Percentiles rank a stretch among this genome's conserved stretches.
phyloP scores from a whole-genome alignment of 2,888 invertebrate species.

The Amphipyra tragopoginis region DNA sequence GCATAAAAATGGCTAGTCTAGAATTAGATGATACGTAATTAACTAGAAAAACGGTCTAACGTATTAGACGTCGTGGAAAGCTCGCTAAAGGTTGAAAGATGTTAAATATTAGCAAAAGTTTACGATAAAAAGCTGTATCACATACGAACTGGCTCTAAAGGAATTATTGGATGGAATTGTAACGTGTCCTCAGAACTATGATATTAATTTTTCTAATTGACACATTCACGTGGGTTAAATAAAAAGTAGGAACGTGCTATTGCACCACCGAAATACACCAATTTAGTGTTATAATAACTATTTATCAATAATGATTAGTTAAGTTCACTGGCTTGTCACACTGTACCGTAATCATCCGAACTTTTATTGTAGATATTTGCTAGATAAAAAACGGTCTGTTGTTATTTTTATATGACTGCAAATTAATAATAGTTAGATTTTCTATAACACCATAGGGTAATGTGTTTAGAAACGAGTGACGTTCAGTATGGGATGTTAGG shows the following conservation, averaged over 20 bases:
- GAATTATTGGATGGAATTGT: slow-evolving; percentile 87
- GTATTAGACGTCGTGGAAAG: slow-evolving; percentile 68
- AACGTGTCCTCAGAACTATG: slow-evolving; percentile 59
- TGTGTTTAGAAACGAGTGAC: slow-evolving; percentile 60
- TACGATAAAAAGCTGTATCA: slow-evolving; percentile 58
- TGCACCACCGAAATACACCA: slow-evolving; percentile 89
- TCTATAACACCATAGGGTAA: slow-evolving; percentile 85
- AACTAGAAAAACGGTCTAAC: slow-evolving; percentile 72
- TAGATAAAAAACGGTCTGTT: slow-evolving; percentile 84
- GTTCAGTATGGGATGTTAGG: slow-evolving; percentile 55
- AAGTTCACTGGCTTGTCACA: slow-evolving; percentile 85
- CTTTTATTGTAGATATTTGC: slow-evolving; percentile 86
- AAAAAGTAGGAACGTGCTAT: slow-evolving; percentile 87
- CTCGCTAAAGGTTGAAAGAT: slow-evolving; percentile 87
- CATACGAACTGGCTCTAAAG: slow-evolving; percentile 61
- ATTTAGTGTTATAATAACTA: slow-evolving; percentile 77
- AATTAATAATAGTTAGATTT: slow-evolving; percentile 86
- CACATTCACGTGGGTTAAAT: slow-evolving; percentile 75
- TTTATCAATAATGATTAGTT: slow-evolving; percentile 75
- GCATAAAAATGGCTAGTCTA: slow-evolving; percentile 82
- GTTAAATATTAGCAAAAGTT: slow-evolving; percentile 61
- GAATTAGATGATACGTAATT: slow-evolving; percentile 75
- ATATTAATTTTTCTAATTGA: slow-evolving; percentile 78
- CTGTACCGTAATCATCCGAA: slow-evolving; percentile 78
- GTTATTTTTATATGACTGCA: slow-evolving; percentile 90